Base-by-base conservation (phyloP, 2,888 invertebrate genomes). In the Sinentomon sp. region DNA sequence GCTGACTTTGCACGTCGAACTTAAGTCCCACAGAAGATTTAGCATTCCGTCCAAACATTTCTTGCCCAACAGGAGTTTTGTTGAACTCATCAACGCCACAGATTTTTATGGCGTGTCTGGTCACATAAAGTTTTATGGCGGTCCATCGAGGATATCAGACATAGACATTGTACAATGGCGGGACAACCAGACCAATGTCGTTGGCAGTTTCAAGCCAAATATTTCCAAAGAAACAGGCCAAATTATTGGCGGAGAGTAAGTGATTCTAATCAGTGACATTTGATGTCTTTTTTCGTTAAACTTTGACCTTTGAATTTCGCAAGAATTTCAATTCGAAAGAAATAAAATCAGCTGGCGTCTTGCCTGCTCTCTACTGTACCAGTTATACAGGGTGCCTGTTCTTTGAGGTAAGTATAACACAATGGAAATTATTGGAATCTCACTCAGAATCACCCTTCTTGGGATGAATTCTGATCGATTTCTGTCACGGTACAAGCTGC, bases 101-200 rank as follows among this genome's bases (percentile, higher is more conserved):
- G 63, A 71, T 45, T 76, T 75, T 47, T 49, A 61, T 30, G 77
- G 77, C 3, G 68, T 74, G 1, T 72, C 74, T 0, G 76, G 76
- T 0, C 55, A 61, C 36, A 68, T 76, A 5, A 61, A 63, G 41
- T 76, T 76, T 47, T 53, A 60, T 1, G 64, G 64, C 2, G 70
- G 70, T 0, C 65, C 70, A 2, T 69, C 74, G 4, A 55, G 43
- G 19, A 22, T 63, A 35, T 63, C 65, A 1, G 54, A 58, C 2
- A 60, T 70, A 23, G 58, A 65, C 42, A 54, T 70, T 10, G 51
- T 63, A 13, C 68, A 71, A 43, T 64, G 64, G 60, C 12, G 14
- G 5, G 51, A 63, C 39, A 54, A 55, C 26, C 46, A 50, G 4
- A 57, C 55, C 0, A 46, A 51, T 2, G 46, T 59, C 5, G 53